Base-by-base conservation (phyloP, 2,888 invertebrate species). In the Chrysotoxum bicinctum region DNA sequence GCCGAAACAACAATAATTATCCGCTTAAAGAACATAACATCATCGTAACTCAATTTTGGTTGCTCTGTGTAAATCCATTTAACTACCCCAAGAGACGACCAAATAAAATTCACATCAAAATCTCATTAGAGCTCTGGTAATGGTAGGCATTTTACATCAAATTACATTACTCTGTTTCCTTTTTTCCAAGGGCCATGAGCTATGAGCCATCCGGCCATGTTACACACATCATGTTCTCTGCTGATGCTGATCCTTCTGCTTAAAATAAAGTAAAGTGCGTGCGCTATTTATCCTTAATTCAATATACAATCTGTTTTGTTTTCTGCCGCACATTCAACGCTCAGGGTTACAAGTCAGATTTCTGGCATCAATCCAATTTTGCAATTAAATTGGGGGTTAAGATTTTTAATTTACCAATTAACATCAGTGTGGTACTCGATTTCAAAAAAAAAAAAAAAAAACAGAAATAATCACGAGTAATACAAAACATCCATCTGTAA, bases 381-480 rank as follows among this genome's bases (percentile, higher is more conserved):
- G 43, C 69, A 76, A 81, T 76, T 81, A 76, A 81, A 81, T 50
- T 72, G 14, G n/a, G 58, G 70, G 64, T 72, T 77, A 72, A 78
- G 78, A 66, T 72, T 77, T 82, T 82, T 72, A 82, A 78, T 82
- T 82, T 77, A 78, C 70, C 70, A 82, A 82, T 82, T 72, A 54
- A 60, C 66, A 73, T 58, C 62, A 62, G 21, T 50, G 16, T 14
- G 21, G 19, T 45, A 21, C 23, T 64, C 62, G 45, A 16, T 64
- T 54, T 9, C 45, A 12, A 30, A 30, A 2, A 30, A 45, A 19
- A 45, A 1, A 35, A 12, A n/a, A 23, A 23, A 43, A 40, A 40
- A 56, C 10, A 35, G n/a, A 60, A 56, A 56, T 56, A 32, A 56
- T 26, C n/a, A 56, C 16, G 5, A 35, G 26, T 45, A 7, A 5